These are phyloP conservation scores for Melanophora roralis DNA, from an alignment of 2,888 invertebrate species.

Conservation along the genomic window DNA sequence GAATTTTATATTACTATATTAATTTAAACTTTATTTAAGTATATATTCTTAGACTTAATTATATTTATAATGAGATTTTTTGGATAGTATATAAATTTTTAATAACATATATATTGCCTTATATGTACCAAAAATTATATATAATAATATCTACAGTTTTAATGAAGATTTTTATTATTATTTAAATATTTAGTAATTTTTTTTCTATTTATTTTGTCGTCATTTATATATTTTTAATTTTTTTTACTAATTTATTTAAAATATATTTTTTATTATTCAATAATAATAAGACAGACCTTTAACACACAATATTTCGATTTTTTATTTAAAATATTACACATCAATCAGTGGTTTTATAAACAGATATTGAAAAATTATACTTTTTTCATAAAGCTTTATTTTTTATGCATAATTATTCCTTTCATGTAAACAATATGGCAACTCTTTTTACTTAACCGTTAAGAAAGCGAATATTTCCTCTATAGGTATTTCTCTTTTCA, in stretches of 20 bases:
- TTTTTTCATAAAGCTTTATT: too few relatives aligned
- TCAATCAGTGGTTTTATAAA: background rate
- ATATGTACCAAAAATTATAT: constrained; percentile 59
- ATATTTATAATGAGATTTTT: constrained; percentile 54
- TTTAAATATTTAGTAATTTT: constrained; percentile 32
- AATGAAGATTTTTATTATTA: constrained; percentile 55
- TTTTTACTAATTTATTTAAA: constrained; percentile 10
- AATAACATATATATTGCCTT: constrained; percentile 54
- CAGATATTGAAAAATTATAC: background rate
- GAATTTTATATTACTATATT: constrained; percentile 32
- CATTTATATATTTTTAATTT: constrained; percentile 40
- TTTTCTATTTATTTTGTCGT: constrained; percentile 22
- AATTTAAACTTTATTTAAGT: constrained; percentile 35
- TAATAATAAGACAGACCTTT: constrained; percentile 52
- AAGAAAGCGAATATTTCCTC: too few relatives aligned
- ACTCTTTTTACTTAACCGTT: too few relatives aligned
- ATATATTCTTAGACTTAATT: constrained; percentile 54
- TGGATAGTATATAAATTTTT: constrained; percentile 58
- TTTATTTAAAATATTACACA: constrained; percentile 15
- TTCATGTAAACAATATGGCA: too few relatives aligned
- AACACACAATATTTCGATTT: constrained; percentile 40
- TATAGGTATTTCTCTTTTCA: too few relatives aligned
- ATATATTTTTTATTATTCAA: background rate
- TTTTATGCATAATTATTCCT: too few relatives aligned
- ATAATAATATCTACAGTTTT: constrained; percentile 60